Conservation (phyloP, 2,113 vertebrate species). For the Callipepla californica region DNA sequence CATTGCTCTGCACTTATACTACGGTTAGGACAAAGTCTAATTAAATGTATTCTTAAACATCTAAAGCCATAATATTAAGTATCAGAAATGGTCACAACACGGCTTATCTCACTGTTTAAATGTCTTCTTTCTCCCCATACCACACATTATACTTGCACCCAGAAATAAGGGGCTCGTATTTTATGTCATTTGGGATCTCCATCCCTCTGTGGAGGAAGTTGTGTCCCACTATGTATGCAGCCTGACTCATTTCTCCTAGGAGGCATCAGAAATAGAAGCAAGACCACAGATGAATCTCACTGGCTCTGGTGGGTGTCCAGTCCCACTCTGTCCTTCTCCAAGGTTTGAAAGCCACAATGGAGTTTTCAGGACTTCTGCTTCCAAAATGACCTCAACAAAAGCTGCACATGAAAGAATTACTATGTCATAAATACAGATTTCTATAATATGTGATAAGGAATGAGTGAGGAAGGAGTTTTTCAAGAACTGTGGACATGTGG, state of each 20-base stretch:
- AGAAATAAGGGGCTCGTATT: neutral
- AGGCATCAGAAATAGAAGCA: neutral
- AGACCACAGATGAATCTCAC: neutral
- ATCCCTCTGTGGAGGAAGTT: accelerated
- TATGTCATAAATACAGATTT: neutral
- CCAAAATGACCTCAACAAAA: neutral
- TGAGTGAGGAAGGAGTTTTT: too few relatives aligned
- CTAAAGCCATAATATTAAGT: neutral
- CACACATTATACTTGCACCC: accelerated
- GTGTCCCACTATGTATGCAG: neutral
- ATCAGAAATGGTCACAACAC: neutral
- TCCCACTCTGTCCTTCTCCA: neutral
- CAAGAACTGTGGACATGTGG: too few relatives aligned
- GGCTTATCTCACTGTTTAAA: neutral
- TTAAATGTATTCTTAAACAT: neutral
- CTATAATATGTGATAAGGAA: neutral
- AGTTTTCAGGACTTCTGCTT: neutral
- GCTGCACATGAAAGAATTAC: neutral
- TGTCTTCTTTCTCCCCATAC: neutral
- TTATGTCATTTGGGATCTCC: neutral
- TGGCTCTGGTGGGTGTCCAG: neutral
- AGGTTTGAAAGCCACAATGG: neutral
- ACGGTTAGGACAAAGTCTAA: neutral
- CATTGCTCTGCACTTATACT: neutral
- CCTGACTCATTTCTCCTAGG: neutral